phyloP scores from a whole-genome alignment of 2,113 vertebrate species.

The Trochalopteron elliotii region DNA sequence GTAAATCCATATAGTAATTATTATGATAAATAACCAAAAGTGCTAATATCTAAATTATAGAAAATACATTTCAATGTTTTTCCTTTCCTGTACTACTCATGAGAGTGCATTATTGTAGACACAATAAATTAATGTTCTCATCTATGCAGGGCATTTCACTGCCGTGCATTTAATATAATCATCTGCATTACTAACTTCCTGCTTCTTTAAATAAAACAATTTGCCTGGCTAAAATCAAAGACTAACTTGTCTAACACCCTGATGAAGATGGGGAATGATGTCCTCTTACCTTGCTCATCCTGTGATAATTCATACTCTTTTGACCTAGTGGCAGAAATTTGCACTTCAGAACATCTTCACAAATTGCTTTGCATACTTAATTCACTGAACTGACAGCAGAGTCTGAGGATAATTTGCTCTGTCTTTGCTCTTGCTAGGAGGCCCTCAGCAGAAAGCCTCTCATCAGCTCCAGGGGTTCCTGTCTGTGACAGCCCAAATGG shows the following conservation, averaged over 20 bases:
- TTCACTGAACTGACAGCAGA: slow-evolving; percentile 26
- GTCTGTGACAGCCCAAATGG: slow-evolving; percentile 6
- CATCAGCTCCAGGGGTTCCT: background rate
- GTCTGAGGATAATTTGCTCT: slow-evolving; percentile 38
- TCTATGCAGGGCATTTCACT: background rate
- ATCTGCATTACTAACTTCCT: background rate
- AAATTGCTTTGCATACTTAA: slow-evolving; percentile 48
- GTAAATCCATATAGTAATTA: background rate
- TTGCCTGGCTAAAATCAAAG: background rate
- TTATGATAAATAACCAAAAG: background rate
- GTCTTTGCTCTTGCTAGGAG: slow-evolving; percentile 32
- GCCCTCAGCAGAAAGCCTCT: slow-evolving; percentile 39
- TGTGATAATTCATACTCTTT: slow-evolving; percentile 23
- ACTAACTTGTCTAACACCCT: background rate
- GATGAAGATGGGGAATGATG: background rate
- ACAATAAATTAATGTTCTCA: background rate
- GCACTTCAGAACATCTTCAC: slow-evolving; percentile 33
- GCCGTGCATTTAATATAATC: background rate
- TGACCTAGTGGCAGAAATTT: slow-evolving; percentile 37
- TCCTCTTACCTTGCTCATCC: slow-evolving; percentile 3
- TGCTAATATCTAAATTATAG: background rate
- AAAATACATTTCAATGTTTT: background rate
- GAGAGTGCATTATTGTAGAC: background rate
- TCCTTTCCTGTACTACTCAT: background rate
- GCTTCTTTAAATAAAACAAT: background rate